phyloP scores from a whole-genome alignment of 2,797 vertebrate species.

The Petrocephalus schoutedeni region DNA sequence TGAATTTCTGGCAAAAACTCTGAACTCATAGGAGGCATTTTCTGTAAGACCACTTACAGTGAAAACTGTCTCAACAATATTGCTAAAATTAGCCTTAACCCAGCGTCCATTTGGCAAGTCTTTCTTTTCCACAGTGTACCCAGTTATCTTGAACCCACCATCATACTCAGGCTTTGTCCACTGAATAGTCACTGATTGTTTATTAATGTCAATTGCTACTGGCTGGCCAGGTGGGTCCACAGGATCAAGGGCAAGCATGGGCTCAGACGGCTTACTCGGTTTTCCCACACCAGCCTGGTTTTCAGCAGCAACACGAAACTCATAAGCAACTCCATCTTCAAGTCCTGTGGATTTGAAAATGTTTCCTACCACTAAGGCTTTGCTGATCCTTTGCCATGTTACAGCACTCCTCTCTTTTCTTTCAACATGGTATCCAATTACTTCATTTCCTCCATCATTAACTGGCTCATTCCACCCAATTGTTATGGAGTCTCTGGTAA shows the following conservation, averaged over 20 bases:
- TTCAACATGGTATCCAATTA: conserved; percentile 92
- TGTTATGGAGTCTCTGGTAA: conserved; percentile 90
- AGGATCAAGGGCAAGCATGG: conserved; percentile 86
- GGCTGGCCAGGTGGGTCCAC: conserved; percentile 94
- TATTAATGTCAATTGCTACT: conserved; percentile 78
- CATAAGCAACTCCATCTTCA: conserved; percentile 89
- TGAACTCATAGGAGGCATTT: conserved; percentile 89
- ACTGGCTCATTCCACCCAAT: conserved; percentile 96
- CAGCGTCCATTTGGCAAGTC: conserved; percentile 67
- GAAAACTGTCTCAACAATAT: conserved; percentile 91
- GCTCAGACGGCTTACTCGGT: conserved; percentile 90
- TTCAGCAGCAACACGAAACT: conserved; percentile 93
- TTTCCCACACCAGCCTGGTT: conserved; percentile 95
- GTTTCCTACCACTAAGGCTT: conserved; percentile 80
- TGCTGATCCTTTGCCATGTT: conserved; percentile 87
- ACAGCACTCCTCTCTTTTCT: conserved; percentile 93
- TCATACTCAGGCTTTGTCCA: conserved; percentile 97
- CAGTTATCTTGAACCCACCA: conserved; percentile 96
- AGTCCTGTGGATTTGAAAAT: conserved; percentile 87
- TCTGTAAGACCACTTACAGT: conserved; percentile 92
- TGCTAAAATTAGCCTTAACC: conserved; percentile 95
- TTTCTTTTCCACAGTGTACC: conserved; percentile 80
- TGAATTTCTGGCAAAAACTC: conserved; percentile 86
- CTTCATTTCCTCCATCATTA: conserved; percentile 88
- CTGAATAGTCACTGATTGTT: conserved; percentile 83